phyloP scores from a whole-genome alignment of 2,797 vertebrate species.

The Sebastes steindachneri region DNA sequence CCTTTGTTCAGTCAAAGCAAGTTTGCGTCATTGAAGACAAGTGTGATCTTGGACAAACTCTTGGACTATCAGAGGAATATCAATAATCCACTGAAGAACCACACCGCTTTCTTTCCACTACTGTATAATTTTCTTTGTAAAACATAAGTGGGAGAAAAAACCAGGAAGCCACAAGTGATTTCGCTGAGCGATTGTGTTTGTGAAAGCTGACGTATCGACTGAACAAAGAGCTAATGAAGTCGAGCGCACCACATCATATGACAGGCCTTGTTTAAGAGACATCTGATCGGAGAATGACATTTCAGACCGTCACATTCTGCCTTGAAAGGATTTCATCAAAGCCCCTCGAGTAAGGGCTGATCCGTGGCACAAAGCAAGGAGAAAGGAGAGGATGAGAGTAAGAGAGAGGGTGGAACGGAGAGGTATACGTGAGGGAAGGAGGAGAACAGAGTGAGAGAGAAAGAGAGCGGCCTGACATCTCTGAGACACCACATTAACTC shows the following conservation, averaged over 20 bases:
- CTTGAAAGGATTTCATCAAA: slow-evolving; percentile 65
- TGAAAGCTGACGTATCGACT: slow-evolving; percentile 14
- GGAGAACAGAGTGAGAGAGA: slow-evolving; percentile 11
- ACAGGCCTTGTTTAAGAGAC: slow-evolving; percentile 47
- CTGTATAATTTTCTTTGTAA: slow-evolving; percentile 5
- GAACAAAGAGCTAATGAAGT: slow-evolving; percentile 64
- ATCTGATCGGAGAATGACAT: slow-evolving; percentile 58
- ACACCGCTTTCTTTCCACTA: background rate
- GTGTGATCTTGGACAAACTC: background rate
- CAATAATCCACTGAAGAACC: background rate
- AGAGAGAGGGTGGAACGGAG: background rate
- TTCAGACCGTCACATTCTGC: slow-evolving; percentile 45
- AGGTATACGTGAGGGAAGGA: slow-evolving; percentile 13
- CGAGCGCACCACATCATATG: slow-evolving; percentile 12
- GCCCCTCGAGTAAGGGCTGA: slow-evolving; percentile 44
- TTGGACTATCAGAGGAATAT: background rate
- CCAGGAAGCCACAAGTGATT: slow-evolving; percentile 24
- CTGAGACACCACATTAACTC: slow-evolving; percentile 60
- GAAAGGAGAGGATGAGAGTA: slow-evolving; percentile 18
- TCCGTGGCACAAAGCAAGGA: slow-evolving; percentile 40
- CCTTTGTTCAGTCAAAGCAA: background rate
- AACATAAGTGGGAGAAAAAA: slow-evolving; percentile 20
- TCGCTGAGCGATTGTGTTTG: slow-evolving; percentile 13
- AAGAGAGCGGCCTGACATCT: slow-evolving; percentile 51
- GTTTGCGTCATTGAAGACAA: background rate